A percentile compares a stretch with the other conserved stretches of the same genome.
Evolutionary conservation across 2,888 invertebrate species (phyloP).

Genomic region (Zygothrica quintamaculata): DNA sequence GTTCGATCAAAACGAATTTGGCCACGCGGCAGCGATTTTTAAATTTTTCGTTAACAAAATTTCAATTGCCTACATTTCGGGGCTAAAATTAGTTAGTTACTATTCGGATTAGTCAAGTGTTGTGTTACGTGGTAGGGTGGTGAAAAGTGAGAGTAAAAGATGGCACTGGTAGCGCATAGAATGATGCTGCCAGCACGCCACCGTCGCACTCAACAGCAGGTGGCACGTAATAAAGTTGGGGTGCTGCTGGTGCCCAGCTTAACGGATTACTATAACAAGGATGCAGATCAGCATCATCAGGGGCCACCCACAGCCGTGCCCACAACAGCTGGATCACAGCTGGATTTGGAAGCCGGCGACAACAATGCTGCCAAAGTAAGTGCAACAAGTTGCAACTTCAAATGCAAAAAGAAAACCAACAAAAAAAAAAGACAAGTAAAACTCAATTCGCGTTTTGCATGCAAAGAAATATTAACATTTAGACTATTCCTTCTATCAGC

Average conservation of each 20-base stretch:
- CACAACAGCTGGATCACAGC: conserved; percentile 28
- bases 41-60: conserved; percentile 17
- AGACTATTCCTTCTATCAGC: conserved; percentile 8
- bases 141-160: conserved; percentile 34
- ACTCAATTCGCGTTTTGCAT: conserved; percentile 20
- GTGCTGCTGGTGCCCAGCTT: conserved; percentile 73
- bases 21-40: conserved; percentile 40
- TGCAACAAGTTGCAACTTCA: conserved; percentile 70
- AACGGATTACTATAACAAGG: conserved; percentile 60
- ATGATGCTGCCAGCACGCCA: conserved; percentile 77
- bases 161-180: conserved; percentile 81
- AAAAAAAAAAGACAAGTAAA: not conserved
- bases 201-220: conserved; percentile 63
- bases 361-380: conserved; percentile 58
- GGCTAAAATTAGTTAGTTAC: not conserved
- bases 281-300: conserved; percentile 28
- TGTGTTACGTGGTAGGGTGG: conserved; percentile 6
- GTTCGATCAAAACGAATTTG: conserved; percentile 61
- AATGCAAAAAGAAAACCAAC: conserved; percentile 3
- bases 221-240: conserved; percentile 76
- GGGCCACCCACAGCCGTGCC: conserved; percentile 21
- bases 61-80: conserved; percentile 11
- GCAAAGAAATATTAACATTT: conserved; percentile 13
- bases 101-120: too few relatives aligned
- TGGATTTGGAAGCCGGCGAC: conserved; percentile 33